These are phyloP conservation scores for Paelopatides confundens DNA, from an alignment of 53 echinoderm and acorn worm genomes.

Conservation along the genomic window DNA sequence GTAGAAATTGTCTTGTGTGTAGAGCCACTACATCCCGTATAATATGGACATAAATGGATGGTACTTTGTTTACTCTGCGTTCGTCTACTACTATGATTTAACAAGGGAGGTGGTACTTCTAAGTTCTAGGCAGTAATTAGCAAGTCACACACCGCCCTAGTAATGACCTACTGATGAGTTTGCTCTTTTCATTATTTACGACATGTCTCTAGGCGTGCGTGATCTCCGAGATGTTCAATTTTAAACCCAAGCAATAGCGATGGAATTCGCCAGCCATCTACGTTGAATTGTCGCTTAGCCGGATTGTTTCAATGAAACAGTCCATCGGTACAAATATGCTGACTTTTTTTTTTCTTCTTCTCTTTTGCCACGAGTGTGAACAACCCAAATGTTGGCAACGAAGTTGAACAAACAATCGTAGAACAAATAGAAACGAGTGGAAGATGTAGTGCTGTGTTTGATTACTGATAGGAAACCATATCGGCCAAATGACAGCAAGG, in stretches of 20 bases:
- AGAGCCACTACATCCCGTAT: too few species aligned
- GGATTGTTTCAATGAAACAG: not conserved
- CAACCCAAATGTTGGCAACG: constrained; percentile 30
- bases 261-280: not conserved
- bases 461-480: constrained; percentile 26
- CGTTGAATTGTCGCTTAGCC: not conserved
- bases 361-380: constrained; percentile 7
- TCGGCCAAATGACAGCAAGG: constrained; percentile 6
- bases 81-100: too few species aligned
- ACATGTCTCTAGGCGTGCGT: not conserved
- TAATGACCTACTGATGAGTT: not conserved
- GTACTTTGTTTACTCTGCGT: too few species aligned
- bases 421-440: not conserved
- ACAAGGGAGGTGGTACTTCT: too few species aligned
- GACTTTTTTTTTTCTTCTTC: too few species aligned
- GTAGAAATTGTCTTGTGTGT: too few species aligned
- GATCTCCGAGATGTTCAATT: not conserved
- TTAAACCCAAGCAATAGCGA: not conserved
- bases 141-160: too few species aligned
- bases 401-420: constrained; percentile 34
- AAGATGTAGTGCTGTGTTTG: constrained; percentile 42
- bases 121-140: too few species aligned
- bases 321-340: not conserved
- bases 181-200: constrained; percentile 2
- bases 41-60: too few species aligned